Base-by-base conservation (phyloP, 2,113 vertebrate species). In the Mola mola region DNA sequence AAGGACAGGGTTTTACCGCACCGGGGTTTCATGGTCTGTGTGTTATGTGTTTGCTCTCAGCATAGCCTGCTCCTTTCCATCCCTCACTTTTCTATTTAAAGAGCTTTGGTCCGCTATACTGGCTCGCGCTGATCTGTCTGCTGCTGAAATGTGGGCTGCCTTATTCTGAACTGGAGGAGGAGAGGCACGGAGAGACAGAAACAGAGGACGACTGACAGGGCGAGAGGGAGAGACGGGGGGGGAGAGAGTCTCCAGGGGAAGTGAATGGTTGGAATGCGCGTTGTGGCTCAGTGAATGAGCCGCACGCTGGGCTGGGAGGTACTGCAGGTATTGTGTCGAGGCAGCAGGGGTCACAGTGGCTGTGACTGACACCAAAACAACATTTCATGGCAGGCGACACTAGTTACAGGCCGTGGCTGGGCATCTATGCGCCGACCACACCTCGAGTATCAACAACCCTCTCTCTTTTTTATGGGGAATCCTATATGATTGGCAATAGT, bases 361-460 rank as follows among this genome's bases (percentile, higher is more conserved):
- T 87, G 77, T 86, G 83, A 87, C 84, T 89, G 88, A 90, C 87
- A 89, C 87, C 83, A 86, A 81, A 89, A 88, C 84, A 88, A 87
- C 83, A 83, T 87, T 88, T 89, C 84, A 88, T 87, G 79, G 82
- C 85, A 85, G 79, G 80, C 77, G 56, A 81, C 76, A 75, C 71
- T 76, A 75, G 84, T 85, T 79, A 86, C 73, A 84, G 75, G 66
- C 75, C 59, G 44, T 61, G 55, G 72, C 72, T 68, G 51, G 65
- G 20, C 58, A 48, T 78, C 61, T 47, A 66, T 55, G 31, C 16
- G 6, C 63, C 40, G 49, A 82, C 74, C 81, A 76, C 82, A 82
- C 76, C 81, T 83, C 62, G 48, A 83, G 64, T 57, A 67, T 48
- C 60, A 78, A 40, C 69, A 58, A 56, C 21, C 38, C 43, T 48